Base-by-base conservation (phyloP, 2,888 invertebrate genomes). In the Prenolepis imparis region DNA sequence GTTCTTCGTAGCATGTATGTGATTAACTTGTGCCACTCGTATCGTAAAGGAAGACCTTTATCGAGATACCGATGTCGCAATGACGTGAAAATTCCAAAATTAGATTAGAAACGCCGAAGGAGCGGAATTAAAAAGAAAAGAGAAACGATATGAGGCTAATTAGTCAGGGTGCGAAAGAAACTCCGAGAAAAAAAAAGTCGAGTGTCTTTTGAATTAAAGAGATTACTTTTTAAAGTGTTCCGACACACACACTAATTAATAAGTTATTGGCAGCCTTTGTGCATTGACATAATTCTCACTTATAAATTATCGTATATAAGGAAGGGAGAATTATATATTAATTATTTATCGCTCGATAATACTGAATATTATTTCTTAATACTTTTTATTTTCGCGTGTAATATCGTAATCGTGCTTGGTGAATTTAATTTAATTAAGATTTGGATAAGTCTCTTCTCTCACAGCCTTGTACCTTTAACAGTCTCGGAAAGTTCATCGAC, bases 1-100 rank as follows among this genome's bases (percentile, higher is more conserved):
- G 73, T 90, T 88, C 91, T 91, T 68, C 64, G 78, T 82, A 85
- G 84, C 81, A 87, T 87, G 82, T 77, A 92, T 93, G 93, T 93
- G 93, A 93, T 93, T 92, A 91, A 92, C 89, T 92, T 93, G 93
- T 93, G 93, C 93, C 93, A 93, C 91, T 92, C 91, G 92, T 93
- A 92, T 64, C 92, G 86, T 87, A 78, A 78, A 61, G 59, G 70
- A 87, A 89, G 63, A 86, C 82, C 72, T 86, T 84, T 82, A 80
- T 84, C 88, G 80, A 84, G 61, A 70, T 67, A 67, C 75, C 77
- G 68, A 78, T 84, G 48, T 86, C 86, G 67, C 75, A 73, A 75
- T 44, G 70, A 59, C 73, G 86, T 48, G 70, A 83, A 73, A 63
- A 77, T 36, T 78, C 36, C 75, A 66, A 41, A 84, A 84, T 77